Evolutionary conservation across 2,888 invertebrate genomes (phyloP).

Genomic region (Athalia cordata): DNA sequence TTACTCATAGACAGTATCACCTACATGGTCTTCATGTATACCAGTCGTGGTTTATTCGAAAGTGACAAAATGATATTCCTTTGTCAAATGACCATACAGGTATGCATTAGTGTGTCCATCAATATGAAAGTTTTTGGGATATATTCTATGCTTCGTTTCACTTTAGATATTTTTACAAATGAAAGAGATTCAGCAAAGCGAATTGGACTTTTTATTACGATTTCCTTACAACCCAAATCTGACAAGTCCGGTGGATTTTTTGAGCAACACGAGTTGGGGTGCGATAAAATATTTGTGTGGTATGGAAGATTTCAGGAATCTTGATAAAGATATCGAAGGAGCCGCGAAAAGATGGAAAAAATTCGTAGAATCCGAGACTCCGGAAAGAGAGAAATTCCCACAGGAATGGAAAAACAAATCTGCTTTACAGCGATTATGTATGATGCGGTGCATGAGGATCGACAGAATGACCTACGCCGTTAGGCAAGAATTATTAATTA

Average conservation of each 20-base stretch:
- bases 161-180: conserved; percentile 78
- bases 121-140: background rate
- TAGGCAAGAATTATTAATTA: conserved; percentile 72
- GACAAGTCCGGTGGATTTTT: conserved; percentile 87
- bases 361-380: conserved; percentile 92
- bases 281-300: conserved; percentile 86
- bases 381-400: conserved; percentile 94
- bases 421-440: conserved; percentile 89
- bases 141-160: conserved; percentile 7
- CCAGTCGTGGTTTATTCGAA: conserved; percentile 93
- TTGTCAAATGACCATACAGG: conserved; percentile 90
- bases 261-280: conserved; percentile 87
- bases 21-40: conserved; percentile 90
- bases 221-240: conserved; percentile 87
- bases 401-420: conserved; percentile 97
- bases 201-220: conserved; percentile 91
- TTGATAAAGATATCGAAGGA: conserved; percentile 94
- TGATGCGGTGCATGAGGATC: conserved; percentile 92
- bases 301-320: conserved; percentile 86
- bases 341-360: conserved; percentile 95
- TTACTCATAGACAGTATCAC: conserved; percentile 92
- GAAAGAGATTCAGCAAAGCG: conserved; percentile 83
- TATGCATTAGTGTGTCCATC: conserved; percentile 61
- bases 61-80: conserved; percentile 93
- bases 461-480: conserved; percentile 97